Evolutionary conservation across 2,888 invertebrate genomes (phyloP).

Genomic region (Campopleginae sp.): DNA sequence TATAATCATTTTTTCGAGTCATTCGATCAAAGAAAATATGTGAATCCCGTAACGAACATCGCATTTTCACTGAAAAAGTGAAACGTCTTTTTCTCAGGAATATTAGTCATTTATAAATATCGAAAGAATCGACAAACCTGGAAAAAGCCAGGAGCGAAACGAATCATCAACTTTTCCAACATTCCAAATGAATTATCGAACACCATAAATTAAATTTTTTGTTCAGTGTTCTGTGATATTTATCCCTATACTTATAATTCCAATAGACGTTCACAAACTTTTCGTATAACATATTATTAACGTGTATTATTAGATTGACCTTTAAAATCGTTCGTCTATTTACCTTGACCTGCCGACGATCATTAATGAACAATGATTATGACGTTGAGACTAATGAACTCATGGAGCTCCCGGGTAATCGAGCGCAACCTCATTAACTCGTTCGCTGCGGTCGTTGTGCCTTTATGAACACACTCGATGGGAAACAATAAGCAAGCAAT

Average conservation of each 20-base stretch:
- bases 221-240: too few relatives aligned
- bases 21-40: background rate
- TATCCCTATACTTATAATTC: background rate
- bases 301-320: background rate
- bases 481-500: background rate
- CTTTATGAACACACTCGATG: background rate
- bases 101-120: slow-evolving; percentile 17
- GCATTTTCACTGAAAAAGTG: slow-evolving; percentile 37
- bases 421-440: slow-evolving; percentile 52
- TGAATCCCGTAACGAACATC: background rate
- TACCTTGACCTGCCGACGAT: slow-evolving; percentile 29
- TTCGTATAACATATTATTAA: background rate
- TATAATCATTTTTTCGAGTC: background rate
- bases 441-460: slow-evolving; percentile 11
- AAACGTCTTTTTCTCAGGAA: slow-evolving; percentile 10
- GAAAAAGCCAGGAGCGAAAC: background rate
- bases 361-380: slow-evolving; percentile 44
- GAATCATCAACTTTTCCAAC: background rate
- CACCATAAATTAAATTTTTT: background rate
- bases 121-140: slow-evolving; percentile 15
- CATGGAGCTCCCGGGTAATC: slow-evolving; percentile 33
- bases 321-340: background rate
- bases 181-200: background rate
- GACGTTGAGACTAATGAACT: slow-evolving; percentile 38
- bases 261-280: background rate